A percentile compares a stretch with the other conserved stretches of the same genome.
Evolutionary conservation across 2,113 vertebrate species (phyloP).

Genomic region (Pteruthius melanotis): DNA sequence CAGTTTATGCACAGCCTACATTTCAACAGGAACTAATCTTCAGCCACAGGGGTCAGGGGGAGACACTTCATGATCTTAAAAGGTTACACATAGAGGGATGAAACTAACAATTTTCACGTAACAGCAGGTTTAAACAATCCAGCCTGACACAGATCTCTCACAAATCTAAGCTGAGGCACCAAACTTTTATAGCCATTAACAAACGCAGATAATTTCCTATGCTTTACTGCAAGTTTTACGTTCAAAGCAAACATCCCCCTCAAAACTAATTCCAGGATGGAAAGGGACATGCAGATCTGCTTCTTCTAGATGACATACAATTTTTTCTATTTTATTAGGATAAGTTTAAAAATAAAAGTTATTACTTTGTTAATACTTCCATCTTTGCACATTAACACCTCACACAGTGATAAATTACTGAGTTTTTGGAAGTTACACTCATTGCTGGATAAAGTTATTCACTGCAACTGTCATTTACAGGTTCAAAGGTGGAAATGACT

Average conservation of each 20-base stretch:
- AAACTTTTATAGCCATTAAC: neutral
- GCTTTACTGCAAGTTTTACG: neutral
- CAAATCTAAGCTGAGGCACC: neutral
- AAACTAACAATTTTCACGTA: neutral
- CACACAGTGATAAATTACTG: neutral
- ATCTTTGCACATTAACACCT: neutral
- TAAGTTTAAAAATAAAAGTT: neutral
- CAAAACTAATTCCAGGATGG: neutral
- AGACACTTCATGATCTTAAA: neutral
- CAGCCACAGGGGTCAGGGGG: neutral
- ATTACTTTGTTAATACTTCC: neutral
- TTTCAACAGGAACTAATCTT: neutral
- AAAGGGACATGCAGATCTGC: neutral
- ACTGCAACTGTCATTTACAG: neutral
- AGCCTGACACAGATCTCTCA: neutral
- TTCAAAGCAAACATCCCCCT: neutral
- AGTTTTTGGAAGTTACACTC: neutral
- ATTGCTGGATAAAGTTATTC: neutral
- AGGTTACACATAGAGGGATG: neutral
- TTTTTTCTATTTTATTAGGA: neutral
- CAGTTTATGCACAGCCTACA: neutral
- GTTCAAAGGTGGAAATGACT: neutral
- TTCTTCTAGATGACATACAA: neutral
- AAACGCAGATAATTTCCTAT: rapidly evolving
- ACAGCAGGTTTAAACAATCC: neutral